Evolutionary conservation across 1,140 invertebrate species (phyloP), one percentile per base, ranked within the genome.

Genomic region (Agrypnia vestita): DNA sequence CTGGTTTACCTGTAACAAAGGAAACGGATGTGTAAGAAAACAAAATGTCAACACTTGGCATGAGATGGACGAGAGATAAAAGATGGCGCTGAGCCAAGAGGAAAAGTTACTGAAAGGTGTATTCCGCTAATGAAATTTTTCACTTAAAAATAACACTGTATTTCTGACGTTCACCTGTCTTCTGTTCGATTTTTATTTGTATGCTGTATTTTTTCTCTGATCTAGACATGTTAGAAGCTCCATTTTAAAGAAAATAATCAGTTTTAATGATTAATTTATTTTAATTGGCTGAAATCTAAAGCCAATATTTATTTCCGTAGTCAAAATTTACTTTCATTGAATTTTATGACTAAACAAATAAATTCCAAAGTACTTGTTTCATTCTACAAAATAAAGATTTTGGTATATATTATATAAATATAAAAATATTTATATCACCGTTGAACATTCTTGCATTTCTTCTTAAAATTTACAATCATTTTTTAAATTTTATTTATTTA

Each of bases 1-100:
- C 69, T 21, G n/a, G 12, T 13, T 53, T 55, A 73, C 69, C 69
- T 73, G 69, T 55, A 73, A 73, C 69, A 73, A 73, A 73, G 51
- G 69, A 73, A 73, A 73, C 69, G 69, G 47, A 73, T 73, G 69
- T 73, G 47, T 53, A 73, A 73, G 51, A 73, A 73, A 73, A 73
- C 69, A 73, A 73, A 53, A 11, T 55, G 69, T 73, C 69, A 73
- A 25, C 69, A 73, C 69, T 55, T n/a, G 64, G 64, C 69, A 55
- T 12, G 21, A 73, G 69, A 73, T 73, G 69, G 53, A n/a, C 19
- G 53, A 21, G 49, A 51, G 69, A 73, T 73, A 53, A 44, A 53
- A 55, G 12, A 13, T 73, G 69, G 69, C 47, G 25, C 11, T 7
- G 11, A 4, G 69, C 69, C 69, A 73, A 55, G 11, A 72, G 47